These are phyloP conservation scores for Caenorhabditis uteleia DNA, from an alignment of 2,888 invertebrate species.

Conservation along the genomic window DNA sequence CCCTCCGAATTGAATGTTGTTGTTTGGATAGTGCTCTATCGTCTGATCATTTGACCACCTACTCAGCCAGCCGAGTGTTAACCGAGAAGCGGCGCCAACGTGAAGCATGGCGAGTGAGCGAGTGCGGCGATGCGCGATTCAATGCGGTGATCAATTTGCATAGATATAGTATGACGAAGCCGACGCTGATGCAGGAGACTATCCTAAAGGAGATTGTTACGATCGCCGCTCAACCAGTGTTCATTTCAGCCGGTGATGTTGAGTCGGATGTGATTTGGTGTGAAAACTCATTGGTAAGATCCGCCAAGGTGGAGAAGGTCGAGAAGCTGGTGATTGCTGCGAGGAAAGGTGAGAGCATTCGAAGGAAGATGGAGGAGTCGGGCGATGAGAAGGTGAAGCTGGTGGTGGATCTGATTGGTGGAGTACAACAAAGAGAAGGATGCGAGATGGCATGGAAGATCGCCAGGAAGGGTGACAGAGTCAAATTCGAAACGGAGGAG, in stretches of 20 bases:
- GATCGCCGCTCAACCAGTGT: conserved; percentile 56
- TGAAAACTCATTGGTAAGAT: conserved; percentile 39
- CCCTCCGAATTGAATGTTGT: no score
- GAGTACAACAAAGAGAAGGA: conserved; percentile 7
- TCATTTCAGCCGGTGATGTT: conserved; percentile 49
- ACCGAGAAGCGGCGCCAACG: no score
- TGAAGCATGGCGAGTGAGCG: conserved; percentile 31
- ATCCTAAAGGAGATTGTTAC: conserved; percentile 42
- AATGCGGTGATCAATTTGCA: conserved; percentile 58
- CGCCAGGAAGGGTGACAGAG: conserved; percentile 35
- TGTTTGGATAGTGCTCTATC: neutral
- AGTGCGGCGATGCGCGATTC: conserved; percentile 40
- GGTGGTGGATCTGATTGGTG: conserved; percentile 56
- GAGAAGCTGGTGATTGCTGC: conserved; percentile 19
- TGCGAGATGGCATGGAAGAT: conserved; percentile 33
- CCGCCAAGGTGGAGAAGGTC: conserved; percentile 14
- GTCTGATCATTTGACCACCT: no score
- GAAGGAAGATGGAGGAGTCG: conserved; percentile 41
- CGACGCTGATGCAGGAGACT: conserved; percentile 40
- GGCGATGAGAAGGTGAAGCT: conserved; percentile 55
- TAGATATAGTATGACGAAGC: conserved; percentile 48
- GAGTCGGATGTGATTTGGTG: conserved; percentile 49
- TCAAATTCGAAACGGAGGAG: conserved; percentile 53
- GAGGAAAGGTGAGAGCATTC: conserved; percentile 26
- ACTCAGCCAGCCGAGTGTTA: no score